A percentile compares a stretch with the other conserved stretches of the same genome.
These are phyloP conservation scores for Upupa epops DNA, from an alignment of 2,113 vertebrate species.

Conservation along the genomic window DNA sequence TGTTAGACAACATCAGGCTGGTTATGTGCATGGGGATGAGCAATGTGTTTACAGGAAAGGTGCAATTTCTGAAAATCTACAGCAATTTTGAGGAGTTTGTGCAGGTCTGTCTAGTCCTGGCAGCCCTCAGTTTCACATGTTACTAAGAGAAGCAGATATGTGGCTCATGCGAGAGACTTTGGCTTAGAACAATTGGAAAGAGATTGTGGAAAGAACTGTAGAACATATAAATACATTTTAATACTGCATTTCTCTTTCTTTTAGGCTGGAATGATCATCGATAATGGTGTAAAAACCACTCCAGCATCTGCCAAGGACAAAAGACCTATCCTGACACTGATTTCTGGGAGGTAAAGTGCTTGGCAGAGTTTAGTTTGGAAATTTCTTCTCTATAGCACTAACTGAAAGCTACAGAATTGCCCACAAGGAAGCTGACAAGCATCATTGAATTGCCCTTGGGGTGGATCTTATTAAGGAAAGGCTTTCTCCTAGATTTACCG, in stretches of 20 bases:
- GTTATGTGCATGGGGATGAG: background rate
- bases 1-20: background rate
- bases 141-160: background rate
- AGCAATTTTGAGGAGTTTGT: background rate
- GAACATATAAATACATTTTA: background rate
- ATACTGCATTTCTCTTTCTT: background rate
- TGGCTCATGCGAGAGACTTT: background rate
- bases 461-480: background rate
- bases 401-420: background rate
- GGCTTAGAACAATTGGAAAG: background rate
- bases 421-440: background rate
- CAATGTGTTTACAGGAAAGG: background rate
- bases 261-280: conserved; percentile 97
- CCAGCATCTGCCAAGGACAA: conserved; percentile 92
- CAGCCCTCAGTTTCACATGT: background rate
- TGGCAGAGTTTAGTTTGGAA: background rate
- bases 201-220: background rate
- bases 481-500: background rate
- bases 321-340: conserved; percentile 90
- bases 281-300: conserved; percentile 95
- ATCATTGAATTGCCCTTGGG: background rate
- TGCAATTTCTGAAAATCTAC: background rate
- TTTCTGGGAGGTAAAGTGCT: conserved; percentile 87
- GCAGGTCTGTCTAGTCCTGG: background rate
- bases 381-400: background rate